These are phyloP conservation scores for Sebastes hubbsi DNA, from an alignment of 2,797 vertebrate species.

Conservation along the genomic window DNA sequence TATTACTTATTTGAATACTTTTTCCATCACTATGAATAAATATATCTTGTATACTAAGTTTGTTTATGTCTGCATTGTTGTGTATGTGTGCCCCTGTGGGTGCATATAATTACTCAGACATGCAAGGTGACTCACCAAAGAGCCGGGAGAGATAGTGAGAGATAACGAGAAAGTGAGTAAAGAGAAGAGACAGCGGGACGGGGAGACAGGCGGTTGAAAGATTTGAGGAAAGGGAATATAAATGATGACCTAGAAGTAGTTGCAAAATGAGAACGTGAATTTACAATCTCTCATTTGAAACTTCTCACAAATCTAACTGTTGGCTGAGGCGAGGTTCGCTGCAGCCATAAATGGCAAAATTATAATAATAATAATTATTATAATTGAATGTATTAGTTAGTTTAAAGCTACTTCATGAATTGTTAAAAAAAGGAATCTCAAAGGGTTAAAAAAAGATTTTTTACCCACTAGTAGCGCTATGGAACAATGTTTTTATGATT, in stretches of 20 bases:
- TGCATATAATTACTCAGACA: slow-evolving; percentile 69
- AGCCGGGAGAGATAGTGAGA: slow-evolving; percentile 59
- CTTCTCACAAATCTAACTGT: slow-evolving; percentile 1
- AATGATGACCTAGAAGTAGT: slow-evolving; percentile 18
- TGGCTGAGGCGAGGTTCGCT: neutral
- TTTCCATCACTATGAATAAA: neutral
- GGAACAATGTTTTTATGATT: neutral
- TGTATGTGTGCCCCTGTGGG: slow-evolving; percentile 39
- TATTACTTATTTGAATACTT: neutral
- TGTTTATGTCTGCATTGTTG: slow-evolving; percentile 48
- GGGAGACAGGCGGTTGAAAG: slow-evolving; percentile 3
- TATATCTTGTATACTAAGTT: slow-evolving; percentile 5
- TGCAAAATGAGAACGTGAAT: slow-evolving; percentile 14
- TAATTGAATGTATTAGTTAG: neutral
- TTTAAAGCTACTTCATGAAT: neutral
- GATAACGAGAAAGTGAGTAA: slow-evolving; percentile 65
- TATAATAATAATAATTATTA: neutral
- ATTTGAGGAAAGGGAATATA: slow-evolving; percentile 28
- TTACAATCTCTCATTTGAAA: slow-evolving; percentile 6
- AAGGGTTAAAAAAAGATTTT: neutral
- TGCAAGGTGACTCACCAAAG: slow-evolving; percentile 69
- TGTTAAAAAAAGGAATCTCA: neutral
- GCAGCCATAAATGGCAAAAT: neutral
- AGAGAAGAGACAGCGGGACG: slow-evolving; percentile 44
- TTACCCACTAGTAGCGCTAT: neutral